These are phyloP conservation scores for Stichodactyla mertensii DNA, from an alignment of 64 coral and sea anemone genomes.

Conservation along the genomic window DNA sequence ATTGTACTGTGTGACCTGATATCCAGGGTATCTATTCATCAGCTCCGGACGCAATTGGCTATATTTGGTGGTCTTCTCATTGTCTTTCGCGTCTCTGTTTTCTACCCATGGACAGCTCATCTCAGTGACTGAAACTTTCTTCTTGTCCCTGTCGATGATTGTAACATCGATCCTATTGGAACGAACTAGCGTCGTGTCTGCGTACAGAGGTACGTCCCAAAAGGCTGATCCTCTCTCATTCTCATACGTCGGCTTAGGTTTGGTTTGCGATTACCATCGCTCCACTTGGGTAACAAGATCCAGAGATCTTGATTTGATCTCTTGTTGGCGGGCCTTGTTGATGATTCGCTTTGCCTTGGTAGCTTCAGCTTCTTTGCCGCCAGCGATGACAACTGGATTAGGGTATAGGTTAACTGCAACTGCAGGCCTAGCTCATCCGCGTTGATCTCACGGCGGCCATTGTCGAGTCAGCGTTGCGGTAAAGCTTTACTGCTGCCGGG, in stretches of 20 bases:
- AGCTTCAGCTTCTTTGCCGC: not conserved
- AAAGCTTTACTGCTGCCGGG: too few species aligned
- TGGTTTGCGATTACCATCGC: slow-evolving; percentile 9
- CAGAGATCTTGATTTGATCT: not conserved
- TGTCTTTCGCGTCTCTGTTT: not conserved
- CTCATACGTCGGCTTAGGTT: slow-evolving; percentile 10
- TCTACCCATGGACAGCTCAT: slow-evolving; percentile 31
- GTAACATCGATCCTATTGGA: too few species aligned
- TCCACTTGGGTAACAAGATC: slow-evolving; percentile 13
- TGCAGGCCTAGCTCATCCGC: not conserved
- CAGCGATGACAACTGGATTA: slow-evolving; percentile 8
- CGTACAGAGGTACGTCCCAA: slow-evolving; percentile 17
- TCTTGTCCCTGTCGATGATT: too few species aligned
- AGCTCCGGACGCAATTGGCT: slow-evolving; percentile 7
- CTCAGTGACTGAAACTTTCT: not conserved
- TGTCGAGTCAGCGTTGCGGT: not conserved
- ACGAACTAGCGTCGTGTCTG: too few species aligned
- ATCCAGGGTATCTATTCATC: not conserved
- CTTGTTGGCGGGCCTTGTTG: not conserved
- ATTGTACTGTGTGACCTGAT: not conserved
- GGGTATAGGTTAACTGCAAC: not conserved
- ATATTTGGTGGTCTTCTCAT: slow-evolving; percentile 24
- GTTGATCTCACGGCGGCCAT: not conserved
- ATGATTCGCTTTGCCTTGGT: not conserved
- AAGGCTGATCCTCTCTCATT: not conserved